These are phyloP conservation scores for Rhinichthys klamathensis DNA, from an alignment of 2,113 vertebrate species.

Conservation along the genomic window DNA sequence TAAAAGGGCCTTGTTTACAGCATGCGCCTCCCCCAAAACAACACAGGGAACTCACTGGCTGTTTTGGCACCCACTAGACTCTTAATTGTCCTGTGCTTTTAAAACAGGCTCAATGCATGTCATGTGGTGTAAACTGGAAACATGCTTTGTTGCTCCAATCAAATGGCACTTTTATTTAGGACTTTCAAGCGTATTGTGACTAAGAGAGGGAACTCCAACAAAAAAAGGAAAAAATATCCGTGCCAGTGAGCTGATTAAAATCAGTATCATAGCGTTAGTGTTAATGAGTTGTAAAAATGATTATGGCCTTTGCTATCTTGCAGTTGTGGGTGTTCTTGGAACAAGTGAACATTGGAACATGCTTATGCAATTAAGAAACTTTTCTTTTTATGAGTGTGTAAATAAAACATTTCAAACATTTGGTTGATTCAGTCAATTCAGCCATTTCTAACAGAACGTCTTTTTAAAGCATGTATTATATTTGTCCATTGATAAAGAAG, in stretches of 20 bases:
- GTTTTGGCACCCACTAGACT: slow-evolving; percentile 49
- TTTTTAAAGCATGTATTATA: neutral
- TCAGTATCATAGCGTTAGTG: neutral
- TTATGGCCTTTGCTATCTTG: neutral
- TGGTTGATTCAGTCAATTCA: neutral
- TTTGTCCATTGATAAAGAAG: neutral
- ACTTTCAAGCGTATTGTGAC: neutral
- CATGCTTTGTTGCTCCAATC: neutral
- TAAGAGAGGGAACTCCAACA: neutral
- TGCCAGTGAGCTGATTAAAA: neutral
- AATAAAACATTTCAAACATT: neutral
- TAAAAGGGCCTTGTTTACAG: slow-evolving; percentile 52
- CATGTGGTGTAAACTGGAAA: slow-evolving; percentile 8
- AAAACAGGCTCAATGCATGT: neutral
- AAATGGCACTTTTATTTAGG: neutral
- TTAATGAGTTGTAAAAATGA: neutral
- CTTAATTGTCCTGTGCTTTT: slow-evolving; percentile 36
- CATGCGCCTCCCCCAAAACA: slow-evolving; percentile 44
- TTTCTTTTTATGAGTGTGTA: neutral
- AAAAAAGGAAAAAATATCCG: neutral
- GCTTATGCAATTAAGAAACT: neutral
- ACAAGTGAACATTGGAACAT: neutral
- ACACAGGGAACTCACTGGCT: slow-evolving; percentile 62
- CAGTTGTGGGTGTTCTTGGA: slow-evolving; percentile 4
- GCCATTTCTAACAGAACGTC: neutral